These are phyloP conservation scores for Andrena trimmerana DNA, from an alignment of 2,888 invertebrate genomes.

Conservation along the genomic window DNA sequence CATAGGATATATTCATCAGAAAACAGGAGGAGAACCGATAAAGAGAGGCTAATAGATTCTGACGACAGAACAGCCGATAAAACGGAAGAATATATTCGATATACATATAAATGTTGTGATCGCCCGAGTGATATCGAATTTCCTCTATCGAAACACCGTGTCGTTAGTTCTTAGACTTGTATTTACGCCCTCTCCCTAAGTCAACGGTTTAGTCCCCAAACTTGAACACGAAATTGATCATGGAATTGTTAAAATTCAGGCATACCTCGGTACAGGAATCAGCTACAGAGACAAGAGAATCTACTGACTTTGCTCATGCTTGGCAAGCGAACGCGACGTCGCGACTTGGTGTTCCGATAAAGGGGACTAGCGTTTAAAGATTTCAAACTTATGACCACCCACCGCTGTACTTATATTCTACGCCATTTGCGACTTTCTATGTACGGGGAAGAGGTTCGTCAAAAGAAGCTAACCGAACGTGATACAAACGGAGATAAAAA, in stretches of 20 bases:
- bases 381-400: background rate
- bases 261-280: too few relatives aligned
- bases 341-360: conserved; percentile 18
- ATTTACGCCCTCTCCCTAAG: background rate
- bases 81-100: background rate
- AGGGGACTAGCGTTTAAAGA: background rate
- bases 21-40: background rate
- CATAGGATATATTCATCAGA: background rate
- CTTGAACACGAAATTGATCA: too few relatives aligned
- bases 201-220: background rate
- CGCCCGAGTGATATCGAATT: conserved; percentile 9
- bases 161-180: conserved; percentile 9
- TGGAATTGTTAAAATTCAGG: too few relatives aligned
- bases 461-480: conserved; percentile 21
- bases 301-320: background rate
- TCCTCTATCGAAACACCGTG: conserved; percentile 19
- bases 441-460: conserved; percentile 35
- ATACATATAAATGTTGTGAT: conserved; percentile 2
- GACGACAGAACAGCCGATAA: background rate
- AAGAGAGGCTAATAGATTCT: background rate
- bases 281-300: too few relatives aligned
- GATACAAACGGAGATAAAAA: conserved; percentile 1
- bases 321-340: background rate
- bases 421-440: conserved; percentile 24
- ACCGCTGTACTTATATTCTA: conserved; percentile 15